Percentiles rank a stretch among this genome's conserved stretches.
These are phyloP conservation scores for Drosophila lacicola DNA, from an alignment of 2,888 invertebrate genomes.

Conservation along the genomic window DNA sequence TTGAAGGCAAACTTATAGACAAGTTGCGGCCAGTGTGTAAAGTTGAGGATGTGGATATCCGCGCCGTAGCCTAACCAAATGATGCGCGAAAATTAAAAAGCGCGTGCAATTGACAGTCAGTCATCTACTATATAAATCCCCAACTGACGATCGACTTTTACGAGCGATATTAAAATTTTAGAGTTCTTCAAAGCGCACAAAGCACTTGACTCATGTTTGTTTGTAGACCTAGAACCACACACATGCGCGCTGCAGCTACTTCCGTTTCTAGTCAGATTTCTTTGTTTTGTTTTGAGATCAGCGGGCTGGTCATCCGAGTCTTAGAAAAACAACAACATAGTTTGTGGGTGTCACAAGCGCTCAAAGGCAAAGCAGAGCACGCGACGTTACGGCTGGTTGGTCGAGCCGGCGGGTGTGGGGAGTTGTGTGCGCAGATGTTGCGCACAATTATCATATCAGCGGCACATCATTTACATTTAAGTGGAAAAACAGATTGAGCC, in stretches of 20 bases:
- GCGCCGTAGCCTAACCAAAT: constrained; percentile 31
- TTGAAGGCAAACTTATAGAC: neutral
- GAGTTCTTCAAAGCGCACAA: constrained; percentile 49
- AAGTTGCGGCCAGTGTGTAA: neutral
- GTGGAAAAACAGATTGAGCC: constrained; percentile 73
- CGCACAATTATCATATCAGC: constrained; percentile 77
- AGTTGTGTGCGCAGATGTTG: constrained; percentile 68
- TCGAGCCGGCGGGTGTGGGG: constrained; percentile 4
- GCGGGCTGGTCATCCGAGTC: constrained; percentile 27
- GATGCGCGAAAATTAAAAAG: constrained; percentile 35
- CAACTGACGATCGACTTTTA: constrained; percentile 47
- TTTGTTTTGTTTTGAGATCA: constrained; percentile 65
- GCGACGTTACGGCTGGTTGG: constrained; percentile 53
- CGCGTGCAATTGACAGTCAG: constrained; percentile 64
- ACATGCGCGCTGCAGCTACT: constrained; percentile 52
- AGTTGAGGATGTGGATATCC: constrained; percentile 36
- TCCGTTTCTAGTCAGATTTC: constrained; percentile 53
- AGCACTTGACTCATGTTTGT: constrained; percentile 74
- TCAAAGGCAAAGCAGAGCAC: constrained; percentile 44
- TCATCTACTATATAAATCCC: constrained; percentile 30
- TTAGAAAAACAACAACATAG: constrained; percentile 54
- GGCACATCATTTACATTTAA: constrained; percentile 74
- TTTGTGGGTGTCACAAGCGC: constrained; percentile 72
- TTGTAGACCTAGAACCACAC: constrained; percentile 22
- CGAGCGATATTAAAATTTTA: constrained; percentile 51